Evolutionary conservation across 2,797 vertebrate genomes (phyloP).

Genomic region (Loriculus beryllinus): DNA sequence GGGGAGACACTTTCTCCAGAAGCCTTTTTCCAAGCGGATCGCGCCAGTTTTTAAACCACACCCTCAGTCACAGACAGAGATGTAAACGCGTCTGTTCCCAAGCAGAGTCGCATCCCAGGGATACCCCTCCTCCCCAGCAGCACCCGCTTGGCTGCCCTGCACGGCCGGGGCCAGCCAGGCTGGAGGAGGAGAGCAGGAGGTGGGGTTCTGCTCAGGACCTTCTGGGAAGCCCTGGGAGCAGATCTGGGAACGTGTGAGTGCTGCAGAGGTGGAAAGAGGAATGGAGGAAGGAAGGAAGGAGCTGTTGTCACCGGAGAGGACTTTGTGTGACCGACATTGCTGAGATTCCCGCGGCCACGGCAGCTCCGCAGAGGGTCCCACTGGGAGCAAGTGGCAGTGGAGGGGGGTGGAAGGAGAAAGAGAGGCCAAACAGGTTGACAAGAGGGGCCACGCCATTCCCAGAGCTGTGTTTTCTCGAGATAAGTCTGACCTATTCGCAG

Average conservation of each 20-base stretch:
- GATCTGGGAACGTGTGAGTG: neutral
- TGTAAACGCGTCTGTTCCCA: constrained; percentile 26
- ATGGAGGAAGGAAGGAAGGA: neutral
- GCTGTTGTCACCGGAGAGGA: neutral
- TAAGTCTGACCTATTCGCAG: constrained; percentile 62
- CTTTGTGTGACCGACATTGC: neutral
- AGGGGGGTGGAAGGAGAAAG: neutral
- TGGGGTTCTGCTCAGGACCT: neutral
- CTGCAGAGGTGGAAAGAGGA: neutral
- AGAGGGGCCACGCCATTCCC: neutral
- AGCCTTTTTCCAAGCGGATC: constrained; percentile 9
- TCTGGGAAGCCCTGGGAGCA: neutral
- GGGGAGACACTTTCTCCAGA: constrained; percentile 22
- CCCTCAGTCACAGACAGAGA: constrained; percentile 51
- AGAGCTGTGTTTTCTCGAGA: constrained; percentile 60
- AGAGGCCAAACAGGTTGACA: neutral
- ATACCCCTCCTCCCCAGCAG: neutral
- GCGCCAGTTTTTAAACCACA: constrained; percentile 39
- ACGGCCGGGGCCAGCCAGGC: fast-evolving
- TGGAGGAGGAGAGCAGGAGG: neutral
- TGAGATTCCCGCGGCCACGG: neutral
- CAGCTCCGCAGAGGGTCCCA: neutral
- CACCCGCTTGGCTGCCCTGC: neutral
- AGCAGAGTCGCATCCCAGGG: neutral
- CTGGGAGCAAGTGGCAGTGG: fast-evolving